Percentiles rank a stretch among this genome's conserved stretches.
Conservation (phyloP, 2,113 vertebrate species). For the Cryptotis parvus region DNA sequence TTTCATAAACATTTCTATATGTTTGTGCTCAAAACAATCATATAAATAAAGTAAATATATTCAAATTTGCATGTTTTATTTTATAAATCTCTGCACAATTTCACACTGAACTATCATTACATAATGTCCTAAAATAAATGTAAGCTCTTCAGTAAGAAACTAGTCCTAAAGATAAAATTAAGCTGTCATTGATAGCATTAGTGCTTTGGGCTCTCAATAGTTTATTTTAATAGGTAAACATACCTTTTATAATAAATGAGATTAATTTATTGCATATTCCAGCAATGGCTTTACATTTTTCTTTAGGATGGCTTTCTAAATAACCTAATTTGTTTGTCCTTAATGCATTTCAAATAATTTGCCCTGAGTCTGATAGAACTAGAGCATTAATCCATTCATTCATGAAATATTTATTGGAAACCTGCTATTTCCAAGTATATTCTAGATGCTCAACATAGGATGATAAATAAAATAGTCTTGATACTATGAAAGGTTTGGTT, state of each 20-base stretch:
- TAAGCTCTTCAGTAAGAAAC: not conserved
- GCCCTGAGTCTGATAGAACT: not conserved
- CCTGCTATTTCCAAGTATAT: not conserved
- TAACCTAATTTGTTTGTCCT: not conserved
- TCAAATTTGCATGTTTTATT: not conserved
- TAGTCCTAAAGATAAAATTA: conserved; percentile 23
- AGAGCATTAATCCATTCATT: not conserved
- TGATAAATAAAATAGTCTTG: not conserved
- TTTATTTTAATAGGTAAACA: not conserved
- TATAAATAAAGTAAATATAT: not conserved
- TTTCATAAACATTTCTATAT: not conserved
- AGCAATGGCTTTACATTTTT: not conserved
- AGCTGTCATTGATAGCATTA: not conserved
- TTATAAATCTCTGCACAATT: not conserved
- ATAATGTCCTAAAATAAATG: conserved; percentile 12
- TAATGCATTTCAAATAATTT: conserved; percentile 5
- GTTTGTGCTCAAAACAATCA: not conserved
- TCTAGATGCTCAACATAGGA: not conserved
- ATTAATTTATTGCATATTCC: not conserved
- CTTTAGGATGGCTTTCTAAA: not conserved
- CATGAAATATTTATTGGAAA: conserved; percentile 12
- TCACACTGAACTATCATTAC: not conserved
- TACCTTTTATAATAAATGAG: not conserved
- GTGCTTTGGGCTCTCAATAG: not conserved
- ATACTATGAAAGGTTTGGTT: not conserved